These are phyloP conservation scores for Burhinus oedicnemus DNA, from an alignment of 2,113 vertebrate species.

Conservation along the genomic window DNA sequence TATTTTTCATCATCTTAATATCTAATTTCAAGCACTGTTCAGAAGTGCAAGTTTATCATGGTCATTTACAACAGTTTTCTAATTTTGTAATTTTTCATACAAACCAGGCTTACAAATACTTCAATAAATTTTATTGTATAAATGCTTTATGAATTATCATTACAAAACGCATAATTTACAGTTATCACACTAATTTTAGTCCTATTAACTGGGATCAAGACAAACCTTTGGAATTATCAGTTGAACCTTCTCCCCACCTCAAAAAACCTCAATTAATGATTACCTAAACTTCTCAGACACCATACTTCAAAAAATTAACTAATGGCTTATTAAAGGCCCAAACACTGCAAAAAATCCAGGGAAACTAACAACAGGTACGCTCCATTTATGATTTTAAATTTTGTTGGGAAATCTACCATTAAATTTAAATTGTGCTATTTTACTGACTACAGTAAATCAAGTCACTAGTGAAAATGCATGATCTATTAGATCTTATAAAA, in stretches of 20 bases:
- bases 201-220: background rate
- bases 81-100: background rate
- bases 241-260: background rate
- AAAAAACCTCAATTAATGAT: background rate
- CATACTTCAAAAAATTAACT: background rate
- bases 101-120: conserved; percentile 35
- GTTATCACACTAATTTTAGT: background rate
- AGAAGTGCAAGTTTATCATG: background rate
- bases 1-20: background rate
- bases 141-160: conserved; percentile 31
- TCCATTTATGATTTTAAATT: background rate
- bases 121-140: conserved; percentile 10
- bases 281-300: background rate
- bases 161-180: conserved; percentile 41
- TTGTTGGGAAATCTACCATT: background rate
- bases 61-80: background rate
- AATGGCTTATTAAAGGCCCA: background rate
- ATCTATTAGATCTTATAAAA: background rate
- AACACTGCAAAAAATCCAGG: background rate
- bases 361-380: background rate
- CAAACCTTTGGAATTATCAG: conserved; percentile 28
- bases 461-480: background rate
- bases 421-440: background rate
- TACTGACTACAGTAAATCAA: background rate
- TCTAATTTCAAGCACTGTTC: conserved; percentile 7